These are phyloP conservation scores for Thymelicus acteon DNA, from an alignment of 2,888 invertebrate species.

Conservation along the genomic window DNA sequence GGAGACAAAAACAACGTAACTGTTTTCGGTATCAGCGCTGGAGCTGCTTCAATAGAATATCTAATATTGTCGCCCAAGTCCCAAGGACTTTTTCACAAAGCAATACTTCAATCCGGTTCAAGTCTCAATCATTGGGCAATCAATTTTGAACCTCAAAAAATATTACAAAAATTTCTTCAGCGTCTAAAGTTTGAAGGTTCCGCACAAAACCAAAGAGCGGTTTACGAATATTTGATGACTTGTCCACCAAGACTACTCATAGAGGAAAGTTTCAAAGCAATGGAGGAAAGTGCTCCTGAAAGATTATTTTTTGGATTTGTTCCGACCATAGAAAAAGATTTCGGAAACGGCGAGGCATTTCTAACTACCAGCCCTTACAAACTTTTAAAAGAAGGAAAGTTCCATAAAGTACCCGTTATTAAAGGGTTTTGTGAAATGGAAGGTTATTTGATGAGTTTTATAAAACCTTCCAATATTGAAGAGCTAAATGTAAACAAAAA, in stretches of 20 bases:
- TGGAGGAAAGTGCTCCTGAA: slow-evolving; percentile 43
- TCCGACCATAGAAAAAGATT: slow-evolving; percentile 62
- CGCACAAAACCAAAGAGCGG: slow-evolving; percentile 45
- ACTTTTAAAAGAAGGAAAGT: slow-evolving; percentile 61
- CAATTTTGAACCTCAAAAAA: slow-evolving; percentile 51
- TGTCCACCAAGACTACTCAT: slow-evolving; percentile 45
- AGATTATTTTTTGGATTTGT: slow-evolving; percentile 58
- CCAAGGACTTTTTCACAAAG: slow-evolving; percentile 63
- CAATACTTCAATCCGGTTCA: slow-evolving; percentile 64
- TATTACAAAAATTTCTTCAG: slow-evolving; percentile 49
- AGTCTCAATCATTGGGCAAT: slow-evolving; percentile 60
- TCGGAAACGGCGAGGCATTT: slow-evolving; percentile 53
- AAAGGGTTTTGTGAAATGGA: slow-evolving; percentile 78
- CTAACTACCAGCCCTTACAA: slow-evolving; percentile 63
- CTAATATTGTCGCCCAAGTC: slow-evolving; percentile 56
- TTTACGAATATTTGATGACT: slow-evolving; percentile 50
- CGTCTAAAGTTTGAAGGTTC: slow-evolving; percentile 53
- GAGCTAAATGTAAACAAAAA: slow-evolving; percentile 50
- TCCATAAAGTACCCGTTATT: slow-evolving; percentile 69
- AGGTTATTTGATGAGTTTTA: slow-evolving; percentile 61
- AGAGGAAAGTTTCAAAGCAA: slow-evolving; percentile 44
- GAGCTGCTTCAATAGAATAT: slow-evolving; percentile 61
- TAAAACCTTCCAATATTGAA: slow-evolving; percentile 49
- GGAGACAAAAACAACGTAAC: slow-evolving; percentile 64
- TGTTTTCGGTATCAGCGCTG: slow-evolving; percentile 62